phyloP scores from a whole-genome alignment of 2,888 invertebrate genomes.

The Ennomos quercinarius region DNA sequence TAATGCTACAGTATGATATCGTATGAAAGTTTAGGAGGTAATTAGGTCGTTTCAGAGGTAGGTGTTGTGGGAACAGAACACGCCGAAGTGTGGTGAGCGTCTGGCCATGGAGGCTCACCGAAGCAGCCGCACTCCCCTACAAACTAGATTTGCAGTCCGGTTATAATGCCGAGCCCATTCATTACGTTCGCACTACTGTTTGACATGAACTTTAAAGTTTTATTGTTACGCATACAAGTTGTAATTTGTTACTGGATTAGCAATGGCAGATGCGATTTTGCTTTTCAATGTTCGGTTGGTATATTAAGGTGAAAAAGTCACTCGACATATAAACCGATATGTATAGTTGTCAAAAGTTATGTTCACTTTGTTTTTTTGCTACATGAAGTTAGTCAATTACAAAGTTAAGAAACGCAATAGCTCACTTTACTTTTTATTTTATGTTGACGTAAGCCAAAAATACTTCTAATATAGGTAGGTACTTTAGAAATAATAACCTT shows the following conservation, averaged over 20 bases:
- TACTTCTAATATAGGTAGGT: too few relatives aligned
- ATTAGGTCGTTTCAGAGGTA: conserved; percentile 48
- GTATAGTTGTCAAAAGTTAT: neutral
- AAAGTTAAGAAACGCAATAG: too few relatives aligned
- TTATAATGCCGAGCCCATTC: conserved; percentile 81
- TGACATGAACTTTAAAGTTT: conserved; percentile 69
- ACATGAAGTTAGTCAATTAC: too few relatives aligned
- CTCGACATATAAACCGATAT: conserved; percentile 10
- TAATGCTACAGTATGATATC: conserved; percentile 35
- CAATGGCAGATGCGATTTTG: conserved; percentile 52
- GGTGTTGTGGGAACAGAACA: conserved; percentile 64
- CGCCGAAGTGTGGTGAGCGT: conserved; percentile 82
- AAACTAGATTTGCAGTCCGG: conserved; percentile 83
- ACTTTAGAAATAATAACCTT: conserved; percentile 9
- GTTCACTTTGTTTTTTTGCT: neutral
- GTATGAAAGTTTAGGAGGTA: conserved; percentile 31
- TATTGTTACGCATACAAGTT: conserved; percentile 51
- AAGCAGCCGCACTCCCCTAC: conserved; percentile 83
- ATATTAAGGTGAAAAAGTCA: conserved; percentile 26
- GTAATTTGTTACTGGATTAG: conserved; percentile 58
- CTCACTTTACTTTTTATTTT: too few relatives aligned
- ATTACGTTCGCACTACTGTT: conserved; percentile 78
- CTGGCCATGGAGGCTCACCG: conserved; percentile 85
- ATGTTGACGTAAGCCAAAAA: too few relatives aligned
- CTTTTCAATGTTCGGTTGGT: conserved; percentile 42